Evolutionary conservation across 2,888 invertebrate genomes (phyloP).

Genomic region (Linnaemya tessellans): DNA sequence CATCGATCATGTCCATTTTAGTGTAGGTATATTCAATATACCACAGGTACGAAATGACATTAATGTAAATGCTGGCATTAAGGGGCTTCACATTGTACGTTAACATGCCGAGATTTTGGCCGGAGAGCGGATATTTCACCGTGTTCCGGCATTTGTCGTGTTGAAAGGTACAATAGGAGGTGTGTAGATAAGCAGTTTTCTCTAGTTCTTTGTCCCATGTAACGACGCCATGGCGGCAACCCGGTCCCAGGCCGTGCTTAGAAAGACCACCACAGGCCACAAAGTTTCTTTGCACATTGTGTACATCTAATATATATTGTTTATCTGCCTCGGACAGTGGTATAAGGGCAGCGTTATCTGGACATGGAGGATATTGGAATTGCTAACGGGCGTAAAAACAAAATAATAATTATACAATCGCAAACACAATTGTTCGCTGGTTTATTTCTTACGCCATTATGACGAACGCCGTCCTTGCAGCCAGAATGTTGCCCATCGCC

Average conservation of each 20-base stretch:
- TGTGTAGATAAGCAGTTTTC: conserved; percentile 75
- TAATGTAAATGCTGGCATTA: conserved; percentile 20
- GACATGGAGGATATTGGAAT: conserved; percentile 54
- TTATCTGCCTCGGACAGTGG: conserved; percentile 13
- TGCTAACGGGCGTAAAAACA: conserved; percentile 14
- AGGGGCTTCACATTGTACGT: conserved; percentile 26
- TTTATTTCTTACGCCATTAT: conserved; percentile 43
- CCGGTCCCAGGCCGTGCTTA: conserved; percentile 67
- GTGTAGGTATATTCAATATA: conserved; percentile 30
- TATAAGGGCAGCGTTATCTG: conserved; percentile 17
- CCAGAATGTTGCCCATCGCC: conserved; percentile 42
- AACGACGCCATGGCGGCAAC: conserved; percentile 76
- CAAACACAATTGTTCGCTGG: too few relatives aligned
- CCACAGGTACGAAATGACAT: conserved; percentile 29
- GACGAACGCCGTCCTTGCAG: conserved; percentile 18
- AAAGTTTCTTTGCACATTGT: conserved; percentile 76
- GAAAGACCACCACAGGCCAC: conserved; percentile 75
- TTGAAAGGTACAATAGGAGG: conserved; percentile 75
- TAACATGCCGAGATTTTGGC: conserved; percentile 76
- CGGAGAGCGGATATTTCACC: conserved; percentile 74
- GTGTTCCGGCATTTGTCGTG: conserved; percentile 78
- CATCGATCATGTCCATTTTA: conserved; percentile 29
- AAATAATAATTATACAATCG: not conserved
- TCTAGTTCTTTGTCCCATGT: conserved; percentile 76
- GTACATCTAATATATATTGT: conserved; percentile 73